Evolutionary conservation across 1,140 invertebrate genomes (phyloP), one percentile per base, ranked within the genome.

Genomic region (Diorhabda elongata): DNA sequence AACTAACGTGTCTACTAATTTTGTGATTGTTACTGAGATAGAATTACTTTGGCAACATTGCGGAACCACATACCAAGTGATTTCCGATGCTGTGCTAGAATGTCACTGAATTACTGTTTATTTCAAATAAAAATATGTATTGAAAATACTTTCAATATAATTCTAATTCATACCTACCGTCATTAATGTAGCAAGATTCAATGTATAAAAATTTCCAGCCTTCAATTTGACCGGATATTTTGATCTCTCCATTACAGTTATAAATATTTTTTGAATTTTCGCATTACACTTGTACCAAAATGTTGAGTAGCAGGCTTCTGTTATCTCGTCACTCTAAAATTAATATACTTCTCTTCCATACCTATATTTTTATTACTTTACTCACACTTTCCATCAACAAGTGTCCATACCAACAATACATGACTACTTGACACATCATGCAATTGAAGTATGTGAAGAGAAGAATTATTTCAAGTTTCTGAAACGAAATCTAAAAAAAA

Each of bases 341-440:
- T 8, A 52, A 52, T 52, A 52, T n/a, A 52, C 9, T 52, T 9
- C 5, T 52, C 47, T 9, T 52, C 5, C 47, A 52, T 52, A 52
- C 5, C 5, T 52, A 52, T 52, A 9, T 52, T 6, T 6, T 52
- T 5, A 52, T 9, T 9, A 52, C 47, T 52, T 52, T 41, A 59
- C 56, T 69, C 42, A 71, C 71, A 61, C 70, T 69, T 43, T 72
- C 63, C 64, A 72, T 69, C 56, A 72, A 67, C 11, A 70, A 56
- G 42, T 76, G 75, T 3, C 75, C 75, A 64, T 74, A 73, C 75
- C 75, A 76, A 61, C 75, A 74, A 68, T 74, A 76, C 57, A 76
- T 69, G 5, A 67, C 68, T 43, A 76, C 44, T 72, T 76, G 75
- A 42, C 58, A 71, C 60, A 68, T 70, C 67, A 74, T 74, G 61